These are phyloP conservation scores for Varanus komodoensis DNA, from an alignment of 2,113 vertebrate species.

Conservation along the genomic window DNA sequence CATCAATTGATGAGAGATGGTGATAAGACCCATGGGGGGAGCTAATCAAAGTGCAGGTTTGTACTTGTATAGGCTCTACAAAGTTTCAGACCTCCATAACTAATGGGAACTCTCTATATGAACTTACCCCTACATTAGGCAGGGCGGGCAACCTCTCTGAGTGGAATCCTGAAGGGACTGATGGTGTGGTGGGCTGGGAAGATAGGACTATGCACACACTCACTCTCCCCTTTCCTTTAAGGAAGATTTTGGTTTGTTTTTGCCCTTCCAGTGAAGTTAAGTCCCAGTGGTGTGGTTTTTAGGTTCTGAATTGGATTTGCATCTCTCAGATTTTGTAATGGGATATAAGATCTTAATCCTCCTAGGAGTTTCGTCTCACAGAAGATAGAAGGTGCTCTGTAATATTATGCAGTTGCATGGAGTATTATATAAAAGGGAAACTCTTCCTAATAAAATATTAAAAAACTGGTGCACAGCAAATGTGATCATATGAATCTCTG, in stretches of 20 bases:
- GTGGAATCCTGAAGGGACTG: too few relatives aligned
- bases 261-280: too few relatives aligned
- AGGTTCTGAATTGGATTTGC: not conserved
- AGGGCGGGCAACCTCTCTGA: too few relatives aligned
- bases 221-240: too few relatives aligned
- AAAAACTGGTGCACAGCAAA: constrained; percentile 3
- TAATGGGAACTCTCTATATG: not conserved
- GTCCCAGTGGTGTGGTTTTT: not conserved
- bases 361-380: not conserved
- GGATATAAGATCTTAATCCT: constrained; percentile 10
- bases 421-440: not conserved
- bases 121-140: not conserved
- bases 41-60: not conserved
- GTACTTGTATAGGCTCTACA: not conserved
- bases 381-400: not conserved
- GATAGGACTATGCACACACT: too few relatives aligned
- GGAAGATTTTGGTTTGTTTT: too few relatives aligned
- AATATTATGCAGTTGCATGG: not conserved
- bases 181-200: too few relatives aligned
- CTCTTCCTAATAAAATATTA: not conserved
- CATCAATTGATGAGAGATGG: not conserved
- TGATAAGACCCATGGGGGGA: not conserved
- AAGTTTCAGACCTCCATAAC: not conserved
- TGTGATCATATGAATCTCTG: not conserved
- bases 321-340: not conserved